Evolutionary conservation across 2,888 invertebrate genomes (phyloP), one percentile per base, ranked within the genome.

Genomic region (Eudemis profundana): DNA sequence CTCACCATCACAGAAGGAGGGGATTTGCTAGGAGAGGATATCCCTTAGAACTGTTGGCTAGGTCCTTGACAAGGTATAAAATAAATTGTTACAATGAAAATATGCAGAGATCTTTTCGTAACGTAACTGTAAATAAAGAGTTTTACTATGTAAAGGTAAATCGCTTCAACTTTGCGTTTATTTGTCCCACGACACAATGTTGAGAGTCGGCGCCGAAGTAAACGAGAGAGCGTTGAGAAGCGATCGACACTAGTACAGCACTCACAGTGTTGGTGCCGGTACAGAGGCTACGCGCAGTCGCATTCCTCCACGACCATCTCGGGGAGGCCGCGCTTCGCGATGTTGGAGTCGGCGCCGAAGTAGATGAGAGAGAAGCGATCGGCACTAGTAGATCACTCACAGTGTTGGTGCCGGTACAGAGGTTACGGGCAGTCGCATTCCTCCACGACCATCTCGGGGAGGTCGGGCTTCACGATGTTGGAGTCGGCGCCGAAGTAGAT

Each of bases 271-370:
- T 57, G 59, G 59, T 44, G 42, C 38, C 42, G 50, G 61, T 61
- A 61, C 50, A 50, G 44, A 75, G 83, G 89, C 86, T 94, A 98
- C 77, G 97, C 97, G 90, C 98, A 98, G 76, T 97, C 98, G 92
- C 98, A 98, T 93, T 98, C 97, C 89, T 98, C 97, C 70, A 98
- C 97, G 77, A 97, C 97, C 98, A 98, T 98, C 93, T 98, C 97
- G 73, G 98, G 98, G 84, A 98, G 93, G 93, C 98, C 97, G 79
- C 97, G 94, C 89, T 98, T 98, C 87, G 98, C 97, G 87, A 98
- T 97, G 92, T 96, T 96, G 73, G 95, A 95, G 91, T 97, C 97
- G 69, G 95, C 95, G 74, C 97, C 97, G 90, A 97, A 97, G 91
- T 98, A 98, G 84, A 98, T 97, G 75, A 36, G 17, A 4, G 29